Conservation (phyloP, 2,888 invertebrate species). For the Leptopilina myrica region DNA sequence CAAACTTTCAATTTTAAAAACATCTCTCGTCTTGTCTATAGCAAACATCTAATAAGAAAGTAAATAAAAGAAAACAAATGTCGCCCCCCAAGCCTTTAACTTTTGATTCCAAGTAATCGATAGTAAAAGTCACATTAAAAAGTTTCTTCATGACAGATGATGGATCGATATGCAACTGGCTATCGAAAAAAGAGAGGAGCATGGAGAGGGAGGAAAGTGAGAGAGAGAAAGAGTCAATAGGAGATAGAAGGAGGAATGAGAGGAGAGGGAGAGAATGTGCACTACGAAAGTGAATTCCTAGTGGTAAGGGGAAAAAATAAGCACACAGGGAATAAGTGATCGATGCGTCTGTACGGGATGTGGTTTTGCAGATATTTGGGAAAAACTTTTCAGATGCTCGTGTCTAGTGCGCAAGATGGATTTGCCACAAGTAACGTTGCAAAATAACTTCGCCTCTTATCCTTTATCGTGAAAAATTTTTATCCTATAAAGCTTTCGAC, state of each 20-base stretch:
- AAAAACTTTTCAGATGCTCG: slow-evolving; percentile 31
- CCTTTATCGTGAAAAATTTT: background rate
- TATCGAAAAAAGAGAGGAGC: slow-evolving; percentile 3
- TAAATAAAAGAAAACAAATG: background rate
- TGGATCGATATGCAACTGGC: slow-evolving; percentile 34
- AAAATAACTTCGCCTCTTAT: background rate
- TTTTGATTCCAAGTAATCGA: slow-evolving; percentile 2
- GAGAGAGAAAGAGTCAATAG: too few species aligned
- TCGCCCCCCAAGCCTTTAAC: background rate
- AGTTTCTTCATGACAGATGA: slow-evolving; percentile 7
- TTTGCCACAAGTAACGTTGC: background rate
- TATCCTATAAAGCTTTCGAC: background rate
- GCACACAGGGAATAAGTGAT: slow-evolving; percentile 35
- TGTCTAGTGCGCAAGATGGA: slow-evolving; percentile 27
- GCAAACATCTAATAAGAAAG: too few species aligned
- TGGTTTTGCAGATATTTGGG: slow-evolving; percentile 25
- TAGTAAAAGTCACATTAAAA: slow-evolving; percentile 7
- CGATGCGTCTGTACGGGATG: slow-evolving; percentile 33
- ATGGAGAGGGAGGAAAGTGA: too few species aligned
- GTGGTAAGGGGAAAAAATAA: background rate
- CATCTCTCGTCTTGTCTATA: too few species aligned
- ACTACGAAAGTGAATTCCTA: background rate
- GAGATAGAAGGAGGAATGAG: too few species aligned
- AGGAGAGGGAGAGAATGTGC: too few species aligned
- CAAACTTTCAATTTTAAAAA: background rate